Evolutionary conservation across 1,140 invertebrate species (phyloP).

Genomic region (Drosophila suzukii): DNA sequence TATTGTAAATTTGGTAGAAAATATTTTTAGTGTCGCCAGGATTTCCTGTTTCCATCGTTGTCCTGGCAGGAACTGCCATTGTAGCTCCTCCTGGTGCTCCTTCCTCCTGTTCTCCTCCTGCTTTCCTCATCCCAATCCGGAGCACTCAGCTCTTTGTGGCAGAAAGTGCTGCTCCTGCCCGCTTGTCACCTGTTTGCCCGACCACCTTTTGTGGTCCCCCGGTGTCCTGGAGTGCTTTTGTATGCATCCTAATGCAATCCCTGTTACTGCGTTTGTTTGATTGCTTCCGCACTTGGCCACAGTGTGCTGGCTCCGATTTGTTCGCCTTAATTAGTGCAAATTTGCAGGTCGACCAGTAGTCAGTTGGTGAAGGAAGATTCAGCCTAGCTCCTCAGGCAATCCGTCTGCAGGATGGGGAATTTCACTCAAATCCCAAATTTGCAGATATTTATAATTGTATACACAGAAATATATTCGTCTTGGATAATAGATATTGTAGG

Average conservation of each 20-base stretch:
- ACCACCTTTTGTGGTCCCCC: slow-evolving; percentile 42
- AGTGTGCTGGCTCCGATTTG: slow-evolving; percentile 27
- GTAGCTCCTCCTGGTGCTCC: slow-evolving; percentile 15
- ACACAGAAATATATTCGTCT: too few species aligned
- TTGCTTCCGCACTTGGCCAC: slow-evolving; percentile 40
- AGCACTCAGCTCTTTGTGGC: slow-evolving; percentile 28
- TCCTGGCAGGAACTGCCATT: slow-evolving; percentile 43
- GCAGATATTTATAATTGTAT: too few species aligned
- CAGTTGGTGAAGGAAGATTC: not conserved
- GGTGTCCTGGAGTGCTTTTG: slow-evolving; percentile 46
- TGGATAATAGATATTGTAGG: too few species aligned
- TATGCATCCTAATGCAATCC: slow-evolving; percentile 54
- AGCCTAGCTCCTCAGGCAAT: too few species aligned
- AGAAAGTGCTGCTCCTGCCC: slow-evolving; percentile 25
- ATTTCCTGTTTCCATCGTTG: slow-evolving; percentile 53
- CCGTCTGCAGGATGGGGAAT: too few species aligned
- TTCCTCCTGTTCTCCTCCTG: not conserved
- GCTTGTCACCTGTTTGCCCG: slow-evolving; percentile 39
- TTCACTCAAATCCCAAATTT: too few species aligned
- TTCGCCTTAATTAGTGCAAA: slow-evolving; percentile 24
- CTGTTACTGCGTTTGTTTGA: slow-evolving; percentile 53
- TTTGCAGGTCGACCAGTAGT: not conserved
- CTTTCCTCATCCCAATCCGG: not conserved
- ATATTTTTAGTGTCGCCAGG: slow-evolving; percentile 74
- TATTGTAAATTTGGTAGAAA: slow-evolving; percentile 77